These are phyloP conservation scores for Lutraria rhynchaena DNA, from an alignment of 1,140 invertebrate species.

Conservation along the genomic window DNA sequence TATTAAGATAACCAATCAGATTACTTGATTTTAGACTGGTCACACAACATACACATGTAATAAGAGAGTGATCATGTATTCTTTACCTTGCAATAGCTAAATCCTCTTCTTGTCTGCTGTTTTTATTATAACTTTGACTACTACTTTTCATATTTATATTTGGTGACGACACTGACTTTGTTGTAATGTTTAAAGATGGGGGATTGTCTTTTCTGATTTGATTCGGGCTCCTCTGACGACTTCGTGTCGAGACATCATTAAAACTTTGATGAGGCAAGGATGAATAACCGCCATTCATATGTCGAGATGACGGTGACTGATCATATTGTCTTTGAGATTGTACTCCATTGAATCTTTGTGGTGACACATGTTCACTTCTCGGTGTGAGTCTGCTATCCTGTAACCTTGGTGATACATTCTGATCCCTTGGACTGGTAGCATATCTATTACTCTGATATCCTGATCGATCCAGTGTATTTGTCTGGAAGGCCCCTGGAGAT, in stretches of 20 bases:
- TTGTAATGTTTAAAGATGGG: constrained; percentile 47
- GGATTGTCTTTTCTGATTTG: constrained; percentile 49
- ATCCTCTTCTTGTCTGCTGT: constrained; percentile 50
- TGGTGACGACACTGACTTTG: constrained; percentile 40
- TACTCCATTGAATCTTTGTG: constrained; percentile 30
- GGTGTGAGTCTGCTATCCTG: constrained; percentile 25
- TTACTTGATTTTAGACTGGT: too few relatives aligned
- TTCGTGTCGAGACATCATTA: constrained; percentile 16
- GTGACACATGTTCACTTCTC: constrained; percentile 25
- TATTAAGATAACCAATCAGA: too few relatives aligned
- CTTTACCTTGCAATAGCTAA: constrained; percentile 58
- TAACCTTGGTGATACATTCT: neutral
- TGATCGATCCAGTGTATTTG: constrained; percentile 43
- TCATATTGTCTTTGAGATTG: constrained; percentile 45
- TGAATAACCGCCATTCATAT: constrained; percentile 53
- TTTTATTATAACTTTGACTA: constrained; percentile 11
- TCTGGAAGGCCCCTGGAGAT: constrained; percentile 75
- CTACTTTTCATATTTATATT: constrained; percentile 30
- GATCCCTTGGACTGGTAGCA: constrained; percentile 34
- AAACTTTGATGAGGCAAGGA: constrained; percentile 21
- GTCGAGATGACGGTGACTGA: neutral
- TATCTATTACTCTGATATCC: constrained; percentile 50
- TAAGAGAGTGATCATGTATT: too few relatives aligned
- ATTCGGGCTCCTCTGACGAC: constrained; percentile 40
- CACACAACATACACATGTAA: too few relatives aligned